Evolutionary conservation across 1,140 invertebrate species (phyloP).

Genomic region (Drosophila serrata): DNA sequence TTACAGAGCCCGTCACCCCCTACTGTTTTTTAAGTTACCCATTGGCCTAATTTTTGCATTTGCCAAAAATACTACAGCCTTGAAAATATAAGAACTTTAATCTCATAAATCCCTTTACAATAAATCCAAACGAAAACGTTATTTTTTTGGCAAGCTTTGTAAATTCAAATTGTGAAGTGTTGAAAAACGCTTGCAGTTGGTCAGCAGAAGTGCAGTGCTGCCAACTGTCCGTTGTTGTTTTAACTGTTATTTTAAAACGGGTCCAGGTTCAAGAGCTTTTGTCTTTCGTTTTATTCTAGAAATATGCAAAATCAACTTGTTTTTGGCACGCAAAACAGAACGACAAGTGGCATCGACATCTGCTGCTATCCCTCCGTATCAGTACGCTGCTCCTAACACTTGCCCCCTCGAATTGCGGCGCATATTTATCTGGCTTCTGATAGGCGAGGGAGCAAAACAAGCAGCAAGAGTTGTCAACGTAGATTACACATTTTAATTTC

Average conservation of each 20-base stretch:
- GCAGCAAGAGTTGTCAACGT: slow-evolving; percentile 29
- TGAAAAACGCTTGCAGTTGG: neutral
- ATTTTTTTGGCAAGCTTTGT: neutral
- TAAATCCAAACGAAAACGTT: neutral
- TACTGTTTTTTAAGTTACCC: slow-evolving; percentile 9
- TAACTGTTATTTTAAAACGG: neutral
- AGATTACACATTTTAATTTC: slow-evolving; percentile 63
- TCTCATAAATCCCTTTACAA: neutral
- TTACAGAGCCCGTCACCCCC: slow-evolving; percentile 5
- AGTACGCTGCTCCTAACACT: neutral
- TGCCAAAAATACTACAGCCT: neutral
- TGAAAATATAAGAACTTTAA: neutral
- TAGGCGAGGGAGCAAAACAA: slow-evolving; percentile 43
- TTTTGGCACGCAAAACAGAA: neutral
- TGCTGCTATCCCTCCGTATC: slow-evolving; percentile 12
- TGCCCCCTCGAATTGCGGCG: slow-evolving; percentile 22
- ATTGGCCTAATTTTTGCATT: slow-evolving; percentile 17
- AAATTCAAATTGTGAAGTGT: slow-evolving; percentile 8
- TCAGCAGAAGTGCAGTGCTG: neutral
- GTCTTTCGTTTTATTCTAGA: neutral
- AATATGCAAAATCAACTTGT: slow-evolving; percentile 30
- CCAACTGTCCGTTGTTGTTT: neutral
- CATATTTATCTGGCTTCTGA: slow-evolving; percentile 55
- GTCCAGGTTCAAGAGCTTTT: neutral
- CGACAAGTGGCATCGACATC: neutral